These are phyloP conservation scores for Platysternon megacephalum DNA, from an alignment of 2,113 vertebrate genomes.

Conservation along the genomic window DNA sequence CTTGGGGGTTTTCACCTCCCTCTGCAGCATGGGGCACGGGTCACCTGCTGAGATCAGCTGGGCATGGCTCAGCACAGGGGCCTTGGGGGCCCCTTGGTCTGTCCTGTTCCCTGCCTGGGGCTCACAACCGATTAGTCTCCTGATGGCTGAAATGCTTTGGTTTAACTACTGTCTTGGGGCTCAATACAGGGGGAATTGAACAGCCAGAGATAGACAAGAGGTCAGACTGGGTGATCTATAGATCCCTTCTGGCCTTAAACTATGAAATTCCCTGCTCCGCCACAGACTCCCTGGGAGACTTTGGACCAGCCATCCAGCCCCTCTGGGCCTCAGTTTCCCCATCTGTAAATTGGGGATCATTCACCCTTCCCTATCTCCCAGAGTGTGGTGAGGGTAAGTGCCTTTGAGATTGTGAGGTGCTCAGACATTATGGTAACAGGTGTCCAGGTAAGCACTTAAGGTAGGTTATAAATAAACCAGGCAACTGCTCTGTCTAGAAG, in stretches of 20 bases:
- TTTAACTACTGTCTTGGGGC: not conserved
- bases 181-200: not conserved
- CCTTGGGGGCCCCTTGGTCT: not conserved
- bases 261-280: not conserved
- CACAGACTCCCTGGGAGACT: not conserved
- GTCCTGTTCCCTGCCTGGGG: not conserved
- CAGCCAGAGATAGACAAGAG: not conserved
- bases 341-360: not conserved
- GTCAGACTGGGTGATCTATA: not conserved
- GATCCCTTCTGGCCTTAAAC: not conserved
- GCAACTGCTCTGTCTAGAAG: not conserved
- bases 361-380: not conserved
- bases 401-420: not conserved
- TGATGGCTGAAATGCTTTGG: not conserved
- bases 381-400: not conserved
- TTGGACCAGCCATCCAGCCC: not conserved
- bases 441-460: not conserved
- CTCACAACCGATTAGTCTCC: not conserved
- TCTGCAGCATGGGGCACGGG: not conserved
- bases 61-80: not conserved
- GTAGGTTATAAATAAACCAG: not conserved
- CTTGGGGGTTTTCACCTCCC: not conserved
- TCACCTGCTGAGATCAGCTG: not conserved
- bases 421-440: not conserved
- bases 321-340: not conserved